Conservation (phyloP, 1,140 invertebrate genomes). For the Anadara kagoshimensis region DNA sequence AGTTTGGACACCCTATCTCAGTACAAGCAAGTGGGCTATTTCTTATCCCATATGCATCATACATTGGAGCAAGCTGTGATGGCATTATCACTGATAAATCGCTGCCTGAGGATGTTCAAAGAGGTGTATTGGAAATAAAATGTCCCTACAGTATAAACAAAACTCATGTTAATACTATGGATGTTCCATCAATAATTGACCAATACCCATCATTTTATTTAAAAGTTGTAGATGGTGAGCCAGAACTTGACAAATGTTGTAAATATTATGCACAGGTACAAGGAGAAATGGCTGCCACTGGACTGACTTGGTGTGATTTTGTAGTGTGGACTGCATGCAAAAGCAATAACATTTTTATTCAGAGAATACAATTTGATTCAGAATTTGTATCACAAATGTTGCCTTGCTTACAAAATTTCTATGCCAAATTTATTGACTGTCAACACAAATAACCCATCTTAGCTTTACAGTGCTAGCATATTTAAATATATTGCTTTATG, state of each 20-base stretch:
- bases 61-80: conserved; percentile 21
- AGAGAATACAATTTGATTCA: conserved; percentile 9
- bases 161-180: conserved; percentile 13
- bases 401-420: conserved; percentile 14
- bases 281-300: conserved; percentile 22
- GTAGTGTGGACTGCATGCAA: conserved; percentile 18
- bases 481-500: too few relatives aligned
- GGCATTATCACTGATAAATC: conserved; percentile 17
- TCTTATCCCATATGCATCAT: background rate
- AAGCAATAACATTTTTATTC: conserved; percentile 24
- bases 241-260: background rate
- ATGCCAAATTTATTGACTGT: conserved; percentile 7
- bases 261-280: conserved; percentile 33
- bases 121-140: too few relatives aligned
- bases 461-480: background rate
- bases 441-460: too few relatives aligned
- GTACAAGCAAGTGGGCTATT: background rate
- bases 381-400: conserved; percentile 7
- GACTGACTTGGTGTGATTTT: conserved; percentile 30
- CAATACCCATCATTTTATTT: background rate
- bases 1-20: too few relatives aligned
- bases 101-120: background rate
- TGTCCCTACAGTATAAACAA: too few relatives aligned
- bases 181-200: background rate
- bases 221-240: background rate